Evolutionary conservation across 2,113 vertebrate genomes (phyloP), one percentile per base, ranked within the genome.

Genomic region (Emydura subglobosa): DNA sequence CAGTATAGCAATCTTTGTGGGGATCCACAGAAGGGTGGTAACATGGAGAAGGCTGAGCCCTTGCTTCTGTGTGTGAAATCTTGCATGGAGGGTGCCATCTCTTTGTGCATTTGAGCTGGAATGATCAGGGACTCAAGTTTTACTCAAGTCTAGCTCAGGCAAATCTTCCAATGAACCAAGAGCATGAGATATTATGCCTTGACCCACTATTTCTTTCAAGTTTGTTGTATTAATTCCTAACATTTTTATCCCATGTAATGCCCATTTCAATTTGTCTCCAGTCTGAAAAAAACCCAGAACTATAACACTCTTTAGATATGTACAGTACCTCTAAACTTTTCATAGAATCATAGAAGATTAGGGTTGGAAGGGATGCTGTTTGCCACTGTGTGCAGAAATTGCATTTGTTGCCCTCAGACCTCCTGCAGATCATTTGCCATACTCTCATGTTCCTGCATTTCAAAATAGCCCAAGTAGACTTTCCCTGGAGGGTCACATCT

Each of bases 381-480:
- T 74, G 89, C 80, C 57, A 86, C 83, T 91, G 91, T 93, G 31
- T 89, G 82, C 91, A 72, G n/a, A 94, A 92, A 96, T 47, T 86
- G 82, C 1, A 0, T 59, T 94, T 90, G 81, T 34, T 79, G 88
- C 76, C 82, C 59, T 44, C 72, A 82, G 85, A 87, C 86, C 1
- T 89, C 90, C 92, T 85, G 54, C 29, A 90, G 42, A 79, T 95
- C 83, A 91, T 92, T 94, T 97, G 81, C 78, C 89, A 7, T 83
- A 76, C 78, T 91, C 93, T 82, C 72, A 72, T 55, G 54, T 87
- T 95, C 47, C 57, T 92, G 44, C 12, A 57, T 95, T 92, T 94
- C 91, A 90, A 42, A 93, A 79, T 91, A 92, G 92, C 90, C 78
- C 92, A 95, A 86, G 85, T 85, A 96, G 89, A 87, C 85, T 91